These are phyloP conservation scores for Pogonophryne albipinna DNA, from an alignment of 2,797 vertebrate genomes.

Conservation along the genomic window DNA sequence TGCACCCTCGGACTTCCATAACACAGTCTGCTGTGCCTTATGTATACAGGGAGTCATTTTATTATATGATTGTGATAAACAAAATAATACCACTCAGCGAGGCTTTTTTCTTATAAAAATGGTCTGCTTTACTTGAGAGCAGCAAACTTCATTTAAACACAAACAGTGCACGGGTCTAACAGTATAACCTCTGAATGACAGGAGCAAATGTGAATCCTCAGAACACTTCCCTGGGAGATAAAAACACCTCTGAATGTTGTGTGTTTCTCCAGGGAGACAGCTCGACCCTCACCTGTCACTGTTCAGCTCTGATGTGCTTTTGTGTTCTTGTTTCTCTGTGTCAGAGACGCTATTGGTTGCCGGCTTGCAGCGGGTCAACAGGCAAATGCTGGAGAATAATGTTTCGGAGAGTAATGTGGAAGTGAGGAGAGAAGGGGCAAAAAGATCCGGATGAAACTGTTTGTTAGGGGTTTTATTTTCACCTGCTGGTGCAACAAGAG, in stretches of 20 bases:
- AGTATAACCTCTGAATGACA: not conserved
- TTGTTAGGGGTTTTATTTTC: not conserved
- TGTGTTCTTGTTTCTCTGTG: constrained; percentile 18
- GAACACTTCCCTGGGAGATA: not conserved
- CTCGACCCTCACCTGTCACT: constrained; percentile 37
- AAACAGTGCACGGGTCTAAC: not conserved
- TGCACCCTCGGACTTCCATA: too few species aligned
- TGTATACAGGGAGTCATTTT: too few species aligned
- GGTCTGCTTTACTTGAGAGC: not conserved
- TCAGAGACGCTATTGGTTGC: constrained; percentile 8
- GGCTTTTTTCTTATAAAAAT: too few species aligned
- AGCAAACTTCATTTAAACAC: not conserved
- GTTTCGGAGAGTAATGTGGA: constrained; percentile 20
- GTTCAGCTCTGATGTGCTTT: constrained; percentile 21
- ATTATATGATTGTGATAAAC: too few species aligned
- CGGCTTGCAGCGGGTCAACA: constrained; percentile 31
- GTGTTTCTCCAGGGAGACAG: constrained; percentile 16
- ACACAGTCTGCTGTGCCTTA: too few species aligned
- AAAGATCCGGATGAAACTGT: not conserved
- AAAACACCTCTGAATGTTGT: not conserved
- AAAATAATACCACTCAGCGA: too few species aligned
- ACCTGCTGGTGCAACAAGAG: constrained; percentile 10
- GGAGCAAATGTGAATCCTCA: not conserved
- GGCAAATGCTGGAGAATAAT: not conserved
- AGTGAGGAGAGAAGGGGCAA: not conserved